Evolutionary conservation across 2,113 vertebrate genomes (phyloP).

Genomic region (Grus americana): DNA sequence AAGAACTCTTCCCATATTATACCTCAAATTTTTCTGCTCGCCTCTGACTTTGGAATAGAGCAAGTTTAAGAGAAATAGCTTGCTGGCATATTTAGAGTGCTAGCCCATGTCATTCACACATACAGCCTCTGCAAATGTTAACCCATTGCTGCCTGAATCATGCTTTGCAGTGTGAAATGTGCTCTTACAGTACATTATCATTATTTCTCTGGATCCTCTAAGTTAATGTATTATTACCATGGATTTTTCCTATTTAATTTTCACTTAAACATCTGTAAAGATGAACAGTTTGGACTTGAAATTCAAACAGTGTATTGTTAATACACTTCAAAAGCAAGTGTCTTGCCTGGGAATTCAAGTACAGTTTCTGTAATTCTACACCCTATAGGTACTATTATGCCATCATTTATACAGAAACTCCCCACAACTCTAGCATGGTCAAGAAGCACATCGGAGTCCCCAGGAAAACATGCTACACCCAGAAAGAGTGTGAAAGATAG

Average conservation of each 20-base stretch:
- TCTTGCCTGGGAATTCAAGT: not conserved
- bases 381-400: not conserved
- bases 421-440: not conserved
- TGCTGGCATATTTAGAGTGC: not conserved
- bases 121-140: not conserved
- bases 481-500: not conserved
- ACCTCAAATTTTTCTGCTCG: not conserved
- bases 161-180: not conserved
- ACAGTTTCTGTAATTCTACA: not conserved
- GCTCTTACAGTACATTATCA: not conserved
- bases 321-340: not conserved
- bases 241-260: not conserved
- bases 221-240: not conserved
- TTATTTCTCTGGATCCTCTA: not conserved
- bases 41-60: not conserved
- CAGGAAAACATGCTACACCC: fast-evolving
- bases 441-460: not conserved
- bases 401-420: not conserved
- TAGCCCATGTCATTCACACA: not conserved
- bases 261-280: not conserved
- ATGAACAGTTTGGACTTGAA: not conserved
- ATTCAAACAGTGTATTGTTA: not conserved
- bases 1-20: not conserved
- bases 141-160: not conserved
- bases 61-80: not conserved